A percentile compares a stretch with the other conserved stretches of the same genome.
These are phyloP conservation scores for Pseudoips prasinana DNA, from an alignment of 2,888 invertebrate genomes.

Conservation along the genomic window DNA sequence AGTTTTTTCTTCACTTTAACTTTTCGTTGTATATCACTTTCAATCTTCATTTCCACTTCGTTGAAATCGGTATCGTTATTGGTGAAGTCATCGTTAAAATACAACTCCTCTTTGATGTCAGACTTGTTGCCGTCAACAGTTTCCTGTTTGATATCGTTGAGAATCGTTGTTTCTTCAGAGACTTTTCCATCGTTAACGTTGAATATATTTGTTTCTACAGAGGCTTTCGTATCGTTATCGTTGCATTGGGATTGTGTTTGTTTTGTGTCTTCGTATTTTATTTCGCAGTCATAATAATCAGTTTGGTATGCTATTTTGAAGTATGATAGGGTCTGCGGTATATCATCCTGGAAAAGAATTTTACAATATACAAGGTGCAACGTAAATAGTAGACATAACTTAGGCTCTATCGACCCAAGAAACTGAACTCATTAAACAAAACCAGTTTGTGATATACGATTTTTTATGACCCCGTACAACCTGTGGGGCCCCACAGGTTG, in stretches of 20 bases:
- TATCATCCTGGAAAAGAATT: slow-evolving; percentile 9
- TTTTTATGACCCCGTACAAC: no score
- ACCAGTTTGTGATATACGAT: no score
- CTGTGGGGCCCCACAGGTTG: no score
- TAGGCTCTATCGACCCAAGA: background rate
- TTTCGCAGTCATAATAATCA: slow-evolving; percentile 6
- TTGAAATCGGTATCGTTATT: slow-evolving; percentile 11
- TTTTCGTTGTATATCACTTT: background rate
- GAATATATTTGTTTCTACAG: background rate
- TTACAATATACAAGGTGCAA: no score
- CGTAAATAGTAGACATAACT: background rate
- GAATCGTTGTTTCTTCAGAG: slow-evolving; percentile 1
- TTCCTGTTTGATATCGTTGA: slow-evolving; percentile 18
- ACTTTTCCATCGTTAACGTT: background rate
- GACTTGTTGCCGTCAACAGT: background rate
- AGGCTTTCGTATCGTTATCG: background rate
- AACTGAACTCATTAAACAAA: no score
- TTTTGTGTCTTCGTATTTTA: slow-evolving; percentile 4
- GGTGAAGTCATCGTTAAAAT: background rate
- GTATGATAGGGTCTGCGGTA: slow-evolving; percentile 10
- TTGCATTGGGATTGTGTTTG: background rate
- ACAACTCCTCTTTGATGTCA: slow-evolving; percentile 20
- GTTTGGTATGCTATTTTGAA: slow-evolving; percentile 5
- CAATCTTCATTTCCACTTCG: slow-evolving; percentile 10
- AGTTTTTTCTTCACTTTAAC: background rate